Evolutionary conservation across 2,888 invertebrate genomes (phyloP), one percentile per base, ranked within the genome.

Genomic region (Pocota personata): DNA sequence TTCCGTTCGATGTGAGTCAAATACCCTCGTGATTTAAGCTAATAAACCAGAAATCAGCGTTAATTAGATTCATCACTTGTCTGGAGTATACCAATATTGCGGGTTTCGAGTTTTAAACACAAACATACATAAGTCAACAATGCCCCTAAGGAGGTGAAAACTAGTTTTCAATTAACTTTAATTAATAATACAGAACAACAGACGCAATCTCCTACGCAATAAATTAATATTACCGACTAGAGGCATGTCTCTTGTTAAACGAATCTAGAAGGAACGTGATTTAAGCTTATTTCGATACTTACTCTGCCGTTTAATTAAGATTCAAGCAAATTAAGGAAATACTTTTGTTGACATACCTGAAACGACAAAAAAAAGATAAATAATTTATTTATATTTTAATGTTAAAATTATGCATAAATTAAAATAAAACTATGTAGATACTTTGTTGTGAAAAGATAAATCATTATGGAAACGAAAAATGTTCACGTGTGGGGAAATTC

Each of bases 291-390:
- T 10, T 12, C 7, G 3, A 16, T 60, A 66, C 75, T 55, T 24
- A 75, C 64, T 43, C 21, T 55, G 7, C 3, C 16, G 27, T 32
- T n/a, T 48, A 64, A 19, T 40, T 52, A 43, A 40, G 8, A 66
- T 46, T 58, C 10, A 40, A 60, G 76, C 58, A 67, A 67, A 58
- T 58, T 5, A 40, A 60, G 76, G 67, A 67, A 67, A 58, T 16
- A 14, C 14, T 52, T 21, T 19, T 4, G 58, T 21, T n/a, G 52
- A 77, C 77, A 69, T 78, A 78, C 78, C 78, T 78, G 78, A 35
- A 78, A 78, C 50, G 55, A 78, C 10, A 78, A 62, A 62, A 78
- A 62, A 62, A 5, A 69, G 8, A 62, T 24, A 62, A 16, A 43
- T n/a, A 6, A 10, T 40, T 55, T 19, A 35, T 75, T 55, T 43